Base-by-base conservation (phyloP, 2,888 invertebrate genomes). In the Arenicola marina region DNA sequence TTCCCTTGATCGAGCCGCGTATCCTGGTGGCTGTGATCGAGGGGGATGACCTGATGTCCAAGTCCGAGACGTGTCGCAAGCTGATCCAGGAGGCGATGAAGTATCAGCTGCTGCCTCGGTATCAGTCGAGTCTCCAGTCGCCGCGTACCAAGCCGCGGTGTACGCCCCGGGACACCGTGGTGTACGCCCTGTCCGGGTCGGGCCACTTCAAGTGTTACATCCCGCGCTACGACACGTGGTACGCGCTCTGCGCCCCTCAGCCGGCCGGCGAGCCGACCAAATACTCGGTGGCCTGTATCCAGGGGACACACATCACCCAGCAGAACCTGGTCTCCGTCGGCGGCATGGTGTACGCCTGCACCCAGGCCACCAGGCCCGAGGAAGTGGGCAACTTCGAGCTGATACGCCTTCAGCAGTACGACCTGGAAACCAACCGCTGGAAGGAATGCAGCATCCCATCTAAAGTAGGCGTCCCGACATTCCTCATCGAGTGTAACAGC, bases 141-240 rank as follows among this genome's bases (percentile, higher is more conserved):
- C 24, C 62, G 29, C 24, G 60, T 18, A 63, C 63, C 18, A 62
- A 62, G n/a, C 68, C 68, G 2, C 45, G 68, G 2, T 60, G 65
- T 46, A 63, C 62, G 24, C 48, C 26, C 0, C 26, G 44, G 21
- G 45, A 66, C 28, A 57, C 58, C 3, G 33, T 67, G 24, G 31
- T 68, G 11, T 68, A 68, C 53, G 60, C 56, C 51, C 45, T 66
- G 15, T 57, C 65, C 4, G 56, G 62, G 4, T 18, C 51, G 21
- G 44, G 43, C 7, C 59, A 67, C 4, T 68, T 68, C 59, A 53
- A 55, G 45, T 66, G 65, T 61, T 68, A 63, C 31, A 31, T 68
- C 11, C 65, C 68, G 0, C 34, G 32, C 31, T 44, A 68, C 38
- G 53, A 68, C 43, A 51, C 33, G 31, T 68, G 68, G 68, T 66